Percentiles rank a stretch among this genome's conserved stretches.
Evolutionary conservation across 2,797 vertebrate genomes (phyloP).

Genomic region (Ciconia nigra): DNA sequence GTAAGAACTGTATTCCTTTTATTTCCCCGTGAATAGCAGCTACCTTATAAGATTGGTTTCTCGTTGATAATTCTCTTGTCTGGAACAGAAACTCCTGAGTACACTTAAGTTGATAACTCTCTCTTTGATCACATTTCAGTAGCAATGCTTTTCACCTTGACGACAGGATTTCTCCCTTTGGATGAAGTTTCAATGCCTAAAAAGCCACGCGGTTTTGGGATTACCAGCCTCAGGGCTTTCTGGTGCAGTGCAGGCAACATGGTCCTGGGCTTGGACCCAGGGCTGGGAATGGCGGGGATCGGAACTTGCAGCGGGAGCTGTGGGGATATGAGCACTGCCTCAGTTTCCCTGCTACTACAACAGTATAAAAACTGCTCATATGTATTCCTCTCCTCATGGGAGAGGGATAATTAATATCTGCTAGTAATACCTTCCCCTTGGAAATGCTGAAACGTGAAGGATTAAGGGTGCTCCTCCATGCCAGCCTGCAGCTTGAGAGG

Average conservation of each 20-base stretch:
- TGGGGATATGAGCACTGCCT: background rate
- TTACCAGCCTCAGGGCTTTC: background rate
- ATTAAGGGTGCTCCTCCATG: background rate
- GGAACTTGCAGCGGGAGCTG: fast-evolving
- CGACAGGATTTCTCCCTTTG: constrained; percentile 16
- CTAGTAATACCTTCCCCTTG: background rate
- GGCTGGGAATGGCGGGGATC: background rate
- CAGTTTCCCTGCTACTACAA: background rate
- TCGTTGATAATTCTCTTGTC: constrained; percentile 54
- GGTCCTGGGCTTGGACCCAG: background rate
- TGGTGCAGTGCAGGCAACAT: background rate
- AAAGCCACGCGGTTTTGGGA: background rate
- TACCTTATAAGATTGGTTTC: constrained; percentile 29
- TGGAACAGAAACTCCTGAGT: constrained; percentile 57
- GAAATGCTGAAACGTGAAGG: background rate
- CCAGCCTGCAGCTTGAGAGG: background rate
- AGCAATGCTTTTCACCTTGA: constrained; percentile 64
- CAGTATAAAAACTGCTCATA: fast-evolving
- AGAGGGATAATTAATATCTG: background rate
- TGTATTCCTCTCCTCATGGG: background rate
- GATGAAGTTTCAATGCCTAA: constrained; percentile 28
- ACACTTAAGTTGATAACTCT: constrained; percentile 58
- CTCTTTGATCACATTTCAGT: constrained; percentile 57
- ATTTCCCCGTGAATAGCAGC: constrained; percentile 53
- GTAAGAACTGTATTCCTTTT: constrained; percentile 52